Base-by-base conservation (phyloP, 2,113 vertebrate genomes). In the Apteryx owenii region DNA sequence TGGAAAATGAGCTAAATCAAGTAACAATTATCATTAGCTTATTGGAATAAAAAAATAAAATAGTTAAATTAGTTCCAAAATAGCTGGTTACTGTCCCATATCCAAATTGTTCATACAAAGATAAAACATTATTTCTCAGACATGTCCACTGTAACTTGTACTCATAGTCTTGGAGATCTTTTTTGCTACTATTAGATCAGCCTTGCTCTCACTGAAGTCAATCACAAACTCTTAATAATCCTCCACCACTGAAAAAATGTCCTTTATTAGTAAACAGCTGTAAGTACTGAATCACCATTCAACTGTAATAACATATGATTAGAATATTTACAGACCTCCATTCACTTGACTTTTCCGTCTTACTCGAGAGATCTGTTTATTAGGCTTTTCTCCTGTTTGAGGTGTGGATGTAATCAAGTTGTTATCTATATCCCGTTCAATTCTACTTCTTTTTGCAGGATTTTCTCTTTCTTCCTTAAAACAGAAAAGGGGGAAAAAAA, bases 391-490 rank as follows among this genome's bases (percentile, higher is more conserved):
- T 92, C 98, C 98, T 16, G 98, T 85, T n/a, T 98, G 98, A 50
- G 99, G 98, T 14, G 99, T 99, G 89, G 99, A 99, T 83, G 99
- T 98, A 95, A 99, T 99, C 97, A 99, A 92, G 98, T 98, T 99
- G 97, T 99, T 99, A 91, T 99, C 99, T 71, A 99, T 98, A 79
- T 99, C 99, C 84, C 98, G 99, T 81, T 99, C 99, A 94, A 99
- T 97, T 70, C 98, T 98, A 92, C 98, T 99, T 97, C 98, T 99
- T 96, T 99, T 99, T 22, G 98, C 98, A 95, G 99, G 99, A 96
- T 98, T 99, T 97, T 99, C 99, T 97, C 98, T 98, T 97, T 99
- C 99, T 97, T 99, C 98, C 99, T 99, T 98, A 95, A 97, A 93
- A 98, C 2, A 95, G 71, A 95, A 98, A 92, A 95, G 38, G 26